A percentile compares a stretch with the other conserved stretches of the same genome.
Conservation (phyloP, 2,113 vertebrate genomes). For the Trichomycterus rosablanca region DNA sequence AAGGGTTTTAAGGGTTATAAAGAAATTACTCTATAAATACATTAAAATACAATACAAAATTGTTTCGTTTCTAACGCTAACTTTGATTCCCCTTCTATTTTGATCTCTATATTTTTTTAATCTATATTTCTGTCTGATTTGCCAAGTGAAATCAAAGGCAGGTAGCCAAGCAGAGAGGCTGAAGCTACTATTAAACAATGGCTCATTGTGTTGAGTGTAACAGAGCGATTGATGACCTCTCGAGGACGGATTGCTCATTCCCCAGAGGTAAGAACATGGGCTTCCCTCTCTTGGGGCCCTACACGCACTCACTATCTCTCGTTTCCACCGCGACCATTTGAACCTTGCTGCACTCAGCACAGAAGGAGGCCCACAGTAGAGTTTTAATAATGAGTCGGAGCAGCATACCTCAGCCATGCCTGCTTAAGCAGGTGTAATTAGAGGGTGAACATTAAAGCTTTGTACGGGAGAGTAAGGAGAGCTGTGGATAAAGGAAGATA, state of each 20-base stretch:
- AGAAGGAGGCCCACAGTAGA: conserved; percentile 58
- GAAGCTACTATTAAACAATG: conserved; percentile 8
- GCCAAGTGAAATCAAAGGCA: too few relatives aligned
- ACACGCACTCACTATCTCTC: conserved; percentile 56
- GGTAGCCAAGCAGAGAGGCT: conserved; percentile 1
- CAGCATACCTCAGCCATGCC: conserved; percentile 59
- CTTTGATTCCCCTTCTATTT: too few relatives aligned
- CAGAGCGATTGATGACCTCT: conserved; percentile 15
- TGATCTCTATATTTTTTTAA: too few relatives aligned
- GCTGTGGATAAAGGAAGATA: conserved; percentile 37
- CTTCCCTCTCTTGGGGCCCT: conserved; percentile 3
- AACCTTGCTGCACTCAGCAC: conserved; percentile 54
- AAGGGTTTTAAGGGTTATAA: too few relatives aligned
- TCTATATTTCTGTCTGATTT: background rate
- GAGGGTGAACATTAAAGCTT: conserved; percentile 40
- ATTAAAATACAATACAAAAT: too few relatives aligned
- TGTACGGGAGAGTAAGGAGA: conserved; percentile 51
- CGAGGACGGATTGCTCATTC: conserved; percentile 23
- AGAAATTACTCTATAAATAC: too few relatives aligned
- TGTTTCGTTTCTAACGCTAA: too few relatives aligned
- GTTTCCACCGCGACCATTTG: conserved; percentile 75
- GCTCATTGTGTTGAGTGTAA: conserved; percentile 22
- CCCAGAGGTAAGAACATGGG: conserved; percentile 34
- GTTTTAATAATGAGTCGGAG: conserved; percentile 61
- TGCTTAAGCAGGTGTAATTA: conserved; percentile 65